Base-by-base conservation (phyloP, 2,888 invertebrate genomes). In the Diaphora mendica region DNA sequence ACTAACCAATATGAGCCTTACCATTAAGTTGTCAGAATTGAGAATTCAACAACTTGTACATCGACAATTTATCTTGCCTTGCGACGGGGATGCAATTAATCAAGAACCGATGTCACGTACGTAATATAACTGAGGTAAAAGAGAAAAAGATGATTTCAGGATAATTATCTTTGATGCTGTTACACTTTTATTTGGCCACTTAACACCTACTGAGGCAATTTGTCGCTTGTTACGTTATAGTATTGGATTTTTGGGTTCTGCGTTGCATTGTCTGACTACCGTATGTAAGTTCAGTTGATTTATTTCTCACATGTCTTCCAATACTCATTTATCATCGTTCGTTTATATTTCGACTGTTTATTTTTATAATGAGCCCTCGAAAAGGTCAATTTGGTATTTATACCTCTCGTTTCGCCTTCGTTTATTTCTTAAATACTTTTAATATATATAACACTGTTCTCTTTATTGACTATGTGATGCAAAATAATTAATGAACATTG, bases 21-120 rank as follows among this genome's bases (percentile, higher is more conserved):
- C 85, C 82, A 77, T 79, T 80, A 78, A 82, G 73, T 77, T 73
- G 77, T 85, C 86, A 86, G 86, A 88, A 90, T 86, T 85, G 85
- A 82, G 82, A 89, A 86, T 87, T 80, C 86, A 83, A 77, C 79
- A 81, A 75, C 80, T 79, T 72, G 79, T 74, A 75, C 76, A 75
- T 64, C 78, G 80, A 83, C 90, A 92, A 93, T 94, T 93, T 94
- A 94, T 94, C 94, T 94, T 92, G 87, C 87, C 89, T 89, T 90
- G 91, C 91, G 91, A 92, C 92, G 90, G 89, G 88, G 90, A 88
- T 89, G 94, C 93, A 94, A 95, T 95, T 94, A 94, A 94, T 95
- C 94, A 95, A 94, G 89, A 83, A 89, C 89, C 91, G 93, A 92
- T 94, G 94, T 94, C 94, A 94, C 92, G 91, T 92, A 89, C 89